Evolutionary conservation across 2,113 vertebrate genomes (phyloP).

Genomic region (Mus musculus): DNA sequence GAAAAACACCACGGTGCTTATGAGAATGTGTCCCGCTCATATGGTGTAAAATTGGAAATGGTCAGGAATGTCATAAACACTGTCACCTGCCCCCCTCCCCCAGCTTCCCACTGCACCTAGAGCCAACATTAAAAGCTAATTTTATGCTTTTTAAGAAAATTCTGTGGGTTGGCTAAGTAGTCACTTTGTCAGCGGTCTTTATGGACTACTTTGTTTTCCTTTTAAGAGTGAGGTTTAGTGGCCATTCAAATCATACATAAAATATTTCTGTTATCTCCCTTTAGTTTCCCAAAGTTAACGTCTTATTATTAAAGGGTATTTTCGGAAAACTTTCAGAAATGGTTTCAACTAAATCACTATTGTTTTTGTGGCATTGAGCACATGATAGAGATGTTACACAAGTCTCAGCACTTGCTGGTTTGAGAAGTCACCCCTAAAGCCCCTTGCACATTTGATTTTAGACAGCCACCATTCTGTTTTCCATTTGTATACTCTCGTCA

Average conservation of each 20-base stretch:
- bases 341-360: not conserved
- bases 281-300: not conserved
- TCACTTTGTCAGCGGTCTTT: not conserved
- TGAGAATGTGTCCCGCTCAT: not conserved
- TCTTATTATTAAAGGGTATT: not conserved
- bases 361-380: not conserved
- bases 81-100: not conserved
- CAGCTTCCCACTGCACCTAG: not conserved
- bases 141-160: not conserved
- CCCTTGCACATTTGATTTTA: not conserved
- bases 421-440: not conserved
- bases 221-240: not conserved
- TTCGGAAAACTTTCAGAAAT: not conserved
- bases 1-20: not conserved
- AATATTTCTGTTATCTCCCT: not conserved
- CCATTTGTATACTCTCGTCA: constrained; percentile 38
- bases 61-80: not conserved
- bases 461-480: not conserved
- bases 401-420: not conserved
- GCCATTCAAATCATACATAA: not conserved
- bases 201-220: not conserved
- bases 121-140: not conserved
- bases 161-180: not conserved
- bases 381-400: not conserved
- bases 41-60: constrained; percentile 15